Evolutionary conservation across 2,113 vertebrate species (phyloP).

Genomic region (Gallinago jamesoni): DNA sequence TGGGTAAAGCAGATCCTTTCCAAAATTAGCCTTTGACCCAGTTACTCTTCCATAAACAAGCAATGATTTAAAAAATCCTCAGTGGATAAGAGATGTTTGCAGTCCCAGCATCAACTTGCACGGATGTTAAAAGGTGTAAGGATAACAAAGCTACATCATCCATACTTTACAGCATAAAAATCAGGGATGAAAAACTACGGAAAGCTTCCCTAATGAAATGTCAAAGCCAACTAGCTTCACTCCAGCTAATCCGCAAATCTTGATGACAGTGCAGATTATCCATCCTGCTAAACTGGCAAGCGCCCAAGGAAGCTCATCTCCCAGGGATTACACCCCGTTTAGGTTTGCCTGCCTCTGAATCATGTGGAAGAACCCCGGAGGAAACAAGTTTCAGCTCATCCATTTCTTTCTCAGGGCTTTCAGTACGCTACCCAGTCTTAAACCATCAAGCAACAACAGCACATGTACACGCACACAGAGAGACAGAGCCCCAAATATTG

Average conservation of each 20-base stretch:
- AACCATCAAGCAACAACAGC: conserved; percentile 21
- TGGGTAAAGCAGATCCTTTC: background rate
- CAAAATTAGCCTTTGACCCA: conserved; percentile 44
- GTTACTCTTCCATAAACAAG: conserved; percentile 31
- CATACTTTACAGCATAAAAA: background rate
- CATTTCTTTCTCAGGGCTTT: conserved; percentile 46
- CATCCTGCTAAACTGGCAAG: conserved; percentile 44
- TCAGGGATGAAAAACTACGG: background rate
- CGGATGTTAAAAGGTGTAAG: background rate
- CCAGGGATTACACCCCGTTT: conserved; percentile 43
- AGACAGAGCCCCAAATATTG: conserved; percentile 52
- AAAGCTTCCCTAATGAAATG: conserved; percentile 51
- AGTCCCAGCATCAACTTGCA: background rate
- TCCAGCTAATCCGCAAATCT: conserved; percentile 40
- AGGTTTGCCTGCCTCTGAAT: background rate
- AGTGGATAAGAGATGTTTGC: background rate
- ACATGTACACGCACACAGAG: background rate
- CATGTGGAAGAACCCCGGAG: background rate
- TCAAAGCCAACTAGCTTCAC: conserved; percentile 57
- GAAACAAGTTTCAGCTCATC: conserved; percentile 45
- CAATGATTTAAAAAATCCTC: conserved; percentile 4
- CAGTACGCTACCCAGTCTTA: conserved; percentile 1
- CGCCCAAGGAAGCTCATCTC: conserved; percentile 34
- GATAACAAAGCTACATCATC: background rate
- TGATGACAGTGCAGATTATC: conserved; percentile 47